These are phyloP conservation scores for Talpa occidentalis DNA, from an alignment of 2,113 vertebrate genomes.

Conservation along the genomic window DNA sequence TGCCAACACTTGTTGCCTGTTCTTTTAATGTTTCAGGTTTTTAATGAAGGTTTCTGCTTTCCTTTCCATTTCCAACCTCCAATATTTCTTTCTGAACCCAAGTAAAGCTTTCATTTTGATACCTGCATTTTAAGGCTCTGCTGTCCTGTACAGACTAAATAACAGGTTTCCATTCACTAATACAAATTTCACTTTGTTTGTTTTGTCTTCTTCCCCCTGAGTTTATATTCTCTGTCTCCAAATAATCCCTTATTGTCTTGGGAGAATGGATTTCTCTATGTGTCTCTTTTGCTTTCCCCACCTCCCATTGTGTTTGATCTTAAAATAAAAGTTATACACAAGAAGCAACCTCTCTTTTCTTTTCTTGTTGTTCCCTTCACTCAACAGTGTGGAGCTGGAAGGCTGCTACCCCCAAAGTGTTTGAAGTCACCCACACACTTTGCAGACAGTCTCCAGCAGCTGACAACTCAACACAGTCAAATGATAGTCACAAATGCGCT, in stretches of 20 bases:
- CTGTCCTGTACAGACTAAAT: neutral
- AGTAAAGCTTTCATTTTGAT: conserved; percentile 8
- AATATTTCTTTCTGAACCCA: conserved; percentile 4
- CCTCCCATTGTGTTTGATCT: neutral
- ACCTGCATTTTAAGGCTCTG: neutral
- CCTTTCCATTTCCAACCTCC: conserved; percentile 36
- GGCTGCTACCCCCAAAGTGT: neutral
- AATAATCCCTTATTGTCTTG: neutral
- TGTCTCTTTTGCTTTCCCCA: neutral
- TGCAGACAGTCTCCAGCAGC: neutral
- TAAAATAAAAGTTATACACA: conserved; percentile 1
- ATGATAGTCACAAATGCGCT: neutral
- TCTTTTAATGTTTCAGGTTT: neutral
- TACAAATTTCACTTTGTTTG: neutral
- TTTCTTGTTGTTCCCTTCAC: neutral
- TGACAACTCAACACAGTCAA: neutral
- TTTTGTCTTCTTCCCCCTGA: neutral
- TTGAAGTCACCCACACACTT: conserved; percentile 22
- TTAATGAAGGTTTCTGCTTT: neutral
- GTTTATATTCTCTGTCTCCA: neutral
- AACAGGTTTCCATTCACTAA: neutral
- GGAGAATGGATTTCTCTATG: neutral
- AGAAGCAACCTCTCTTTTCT: neutral
- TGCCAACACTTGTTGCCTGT: too few species aligned
- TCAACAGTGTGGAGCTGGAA: neutral